A percentile compares a stretch with the other conserved stretches of the same genome.
These are phyloP conservation scores for Scaptomyza cyrtandrae DNA, from an alignment of 2,888 invertebrate species.

Conservation along the genomic window DNA sequence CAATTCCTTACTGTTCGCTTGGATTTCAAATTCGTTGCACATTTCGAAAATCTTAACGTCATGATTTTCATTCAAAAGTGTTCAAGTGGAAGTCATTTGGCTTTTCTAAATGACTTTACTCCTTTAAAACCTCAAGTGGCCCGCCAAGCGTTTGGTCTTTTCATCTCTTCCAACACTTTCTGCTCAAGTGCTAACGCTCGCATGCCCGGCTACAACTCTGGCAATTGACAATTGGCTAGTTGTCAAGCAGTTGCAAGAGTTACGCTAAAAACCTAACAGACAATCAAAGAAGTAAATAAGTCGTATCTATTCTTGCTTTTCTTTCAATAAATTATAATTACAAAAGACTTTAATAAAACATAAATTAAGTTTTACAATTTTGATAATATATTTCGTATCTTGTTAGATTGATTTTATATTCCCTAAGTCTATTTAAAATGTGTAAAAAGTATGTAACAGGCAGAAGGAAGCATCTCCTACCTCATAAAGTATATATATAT, in stretches of 20 bases:
- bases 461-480: too few species aligned
- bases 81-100: slow-evolving; percentile 79
- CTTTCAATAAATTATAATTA: too few species aligned
- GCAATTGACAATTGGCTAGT: slow-evolving; percentile 25
- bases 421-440: too few species aligned
- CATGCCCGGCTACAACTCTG: slow-evolving; percentile 29
- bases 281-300: too few species aligned
- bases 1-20: slow-evolving; percentile 41
- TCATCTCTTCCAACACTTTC: slow-evolving; percentile 62
- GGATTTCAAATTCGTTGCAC: slow-evolving; percentile 69
- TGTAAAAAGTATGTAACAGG: too few species aligned
- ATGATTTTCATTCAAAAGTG: slow-evolving; percentile 76
- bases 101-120: slow-evolving; percentile 64
- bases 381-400: too few species aligned
- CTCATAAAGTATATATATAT: too few species aligned
- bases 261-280: neutral
- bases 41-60: slow-evolving; percentile 53
- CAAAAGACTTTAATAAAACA: too few species aligned
- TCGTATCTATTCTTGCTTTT: too few species aligned
- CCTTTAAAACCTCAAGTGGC: slow-evolving; percentile 56
- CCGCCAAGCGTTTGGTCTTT: slow-evolving; percentile 50
- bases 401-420: too few species aligned
- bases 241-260: slow-evolving; percentile 24
- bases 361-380: too few species aligned
- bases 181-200: slow-evolving; percentile 50